These are phyloP conservation scores for Sycophila texana DNA, from an alignment of 2,888 invertebrate genomes.

Conservation along the genomic window DNA sequence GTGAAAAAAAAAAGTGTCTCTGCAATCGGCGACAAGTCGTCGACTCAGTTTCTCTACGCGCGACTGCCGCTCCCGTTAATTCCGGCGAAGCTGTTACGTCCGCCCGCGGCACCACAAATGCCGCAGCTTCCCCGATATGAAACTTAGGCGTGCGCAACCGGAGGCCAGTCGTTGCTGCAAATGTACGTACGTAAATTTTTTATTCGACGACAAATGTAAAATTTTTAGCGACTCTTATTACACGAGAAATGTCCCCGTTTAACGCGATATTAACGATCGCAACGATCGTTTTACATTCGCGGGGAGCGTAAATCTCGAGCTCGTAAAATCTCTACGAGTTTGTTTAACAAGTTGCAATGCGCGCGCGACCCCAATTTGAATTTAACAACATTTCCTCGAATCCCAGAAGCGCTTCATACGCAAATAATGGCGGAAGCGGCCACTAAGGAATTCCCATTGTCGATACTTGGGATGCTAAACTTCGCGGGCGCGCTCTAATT, in stretches of 20 bases:
- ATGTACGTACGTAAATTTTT: slow-evolving; percentile 1
- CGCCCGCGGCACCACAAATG: not conserved
- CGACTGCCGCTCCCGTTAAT: not conserved
- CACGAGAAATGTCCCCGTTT: too few relatives aligned
- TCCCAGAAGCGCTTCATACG: too few relatives aligned
- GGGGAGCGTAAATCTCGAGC: too few relatives aligned
- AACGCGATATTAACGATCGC: too few relatives aligned
- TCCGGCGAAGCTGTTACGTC: not conserved
- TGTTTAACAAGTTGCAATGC: too few relatives aligned
- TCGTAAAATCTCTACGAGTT: too few relatives aligned
- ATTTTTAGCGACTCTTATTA: too few relatives aligned
- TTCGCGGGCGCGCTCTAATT: not conserved
- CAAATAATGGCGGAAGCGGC: not conserved
- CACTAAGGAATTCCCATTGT: not conserved
- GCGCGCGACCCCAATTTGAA: too few relatives aligned
- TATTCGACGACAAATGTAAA: too few relatives aligned
- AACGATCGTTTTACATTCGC: too few relatives aligned
- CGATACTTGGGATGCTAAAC: slow-evolving; percentile 11
- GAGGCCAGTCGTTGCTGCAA: slow-evolving; percentile 9
- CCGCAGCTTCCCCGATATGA: slow-evolving; percentile 10
- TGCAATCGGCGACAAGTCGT: not conserved
- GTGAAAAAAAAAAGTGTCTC: not conserved
- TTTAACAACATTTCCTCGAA: too few relatives aligned
- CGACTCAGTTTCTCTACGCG: not conserved
- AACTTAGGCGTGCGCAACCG: slow-evolving; percentile 11